Evolutionary conservation across 2,888 invertebrate genomes (phyloP), one percentile per base, ranked within the genome.

Genomic region (Andrena hattorfiana): DNA sequence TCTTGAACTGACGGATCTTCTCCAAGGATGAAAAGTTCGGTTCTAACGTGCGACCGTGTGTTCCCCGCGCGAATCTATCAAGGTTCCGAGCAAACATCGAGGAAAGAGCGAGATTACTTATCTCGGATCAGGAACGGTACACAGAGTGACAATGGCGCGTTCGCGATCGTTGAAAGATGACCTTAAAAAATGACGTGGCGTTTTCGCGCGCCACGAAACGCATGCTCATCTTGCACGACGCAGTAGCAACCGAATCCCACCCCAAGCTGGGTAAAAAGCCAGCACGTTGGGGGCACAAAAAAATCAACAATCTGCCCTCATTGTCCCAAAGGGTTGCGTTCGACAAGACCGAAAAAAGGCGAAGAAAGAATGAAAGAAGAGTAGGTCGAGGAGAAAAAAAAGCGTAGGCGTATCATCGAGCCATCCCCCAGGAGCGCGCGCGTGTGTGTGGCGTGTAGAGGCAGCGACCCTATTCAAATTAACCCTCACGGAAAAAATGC

Each of bases 401-500:
- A 83, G 87, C 83, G 89, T 92, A 90, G 93, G 93, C 93, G 93
- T 91, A 89, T 87, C 76, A 60, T 5, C 68, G 83, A 76, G 66
- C 51, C 80, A 76, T 74, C 83, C 23, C 83, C n/a, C 63, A 49
- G 35, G 13, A 60, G 51, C 59, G 54, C 4, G 42, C 42, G 42
- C 1, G 42, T 72, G 59, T 60, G 42, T 72, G 67, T 42, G 56
- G 56, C 42, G 63, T 72, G 42, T 66, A 32, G 10, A 42, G 7
- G n/a, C 56, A 48, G 64, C 66, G 71, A 74, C 83, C 84, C 93
- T 90, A 93, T 94, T 94, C 93, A 94, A 93, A 93, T 93, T 92
- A 93, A 93, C 93, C 94, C 94, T 92, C 89, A 85, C 81, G 91
- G 90, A 92, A 92, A 90, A 90, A 88, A 87, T 85, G 87, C 80